Evolutionary conservation across 2,888 invertebrate species (phyloP).

Genomic region (Thelaira solivaga): DNA sequence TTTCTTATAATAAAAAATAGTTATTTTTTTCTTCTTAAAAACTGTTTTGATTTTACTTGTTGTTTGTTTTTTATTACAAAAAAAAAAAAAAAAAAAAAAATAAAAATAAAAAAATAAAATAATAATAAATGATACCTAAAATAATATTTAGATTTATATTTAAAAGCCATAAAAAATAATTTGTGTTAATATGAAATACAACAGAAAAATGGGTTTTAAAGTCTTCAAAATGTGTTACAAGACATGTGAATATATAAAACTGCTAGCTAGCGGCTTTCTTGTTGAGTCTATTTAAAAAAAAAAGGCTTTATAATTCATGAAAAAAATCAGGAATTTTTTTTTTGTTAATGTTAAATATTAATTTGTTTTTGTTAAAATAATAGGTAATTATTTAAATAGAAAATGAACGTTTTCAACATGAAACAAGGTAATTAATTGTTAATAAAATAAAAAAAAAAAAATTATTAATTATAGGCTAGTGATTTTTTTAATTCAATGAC

Average conservation of each 20-base stretch:
- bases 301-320: slow-evolving; percentile 30
- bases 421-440: slow-evolving; percentile 54
- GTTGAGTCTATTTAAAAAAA: too few relatives aligned
- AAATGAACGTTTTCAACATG: slow-evolving; percentile 61
- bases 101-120: too few relatives aligned
- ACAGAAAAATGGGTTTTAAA: slow-evolving; percentile 31
- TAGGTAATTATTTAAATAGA: slow-evolving; percentile 41
- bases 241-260: too few relatives aligned
- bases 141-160: too few relatives aligned
- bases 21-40: slow-evolving; percentile 40
- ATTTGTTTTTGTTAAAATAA: slow-evolving; percentile 50
- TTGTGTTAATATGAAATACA: slow-evolving; percentile 28
- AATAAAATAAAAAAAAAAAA: slow-evolving; percentile 8
- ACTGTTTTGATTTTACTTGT: slow-evolving; percentile 50
- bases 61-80: slow-evolving; percentile 52
- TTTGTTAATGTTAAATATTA: slow-evolving; percentile 57
- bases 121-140: too few relatives aligned
- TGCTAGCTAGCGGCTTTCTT: too few relatives aligned
- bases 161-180: slow-evolving; percentile 49
- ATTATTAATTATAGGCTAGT: slow-evolving; percentile 56
- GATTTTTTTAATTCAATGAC: slow-evolving; percentile 39
- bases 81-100: not conserved
- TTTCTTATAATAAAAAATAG: slow-evolving; percentile 5
- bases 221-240: too few relatives aligned
- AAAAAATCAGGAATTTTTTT: slow-evolving; percentile 56